Conservation (phyloP, 1,140 invertebrate genomes). For the Orchesella cincta region DNA sequence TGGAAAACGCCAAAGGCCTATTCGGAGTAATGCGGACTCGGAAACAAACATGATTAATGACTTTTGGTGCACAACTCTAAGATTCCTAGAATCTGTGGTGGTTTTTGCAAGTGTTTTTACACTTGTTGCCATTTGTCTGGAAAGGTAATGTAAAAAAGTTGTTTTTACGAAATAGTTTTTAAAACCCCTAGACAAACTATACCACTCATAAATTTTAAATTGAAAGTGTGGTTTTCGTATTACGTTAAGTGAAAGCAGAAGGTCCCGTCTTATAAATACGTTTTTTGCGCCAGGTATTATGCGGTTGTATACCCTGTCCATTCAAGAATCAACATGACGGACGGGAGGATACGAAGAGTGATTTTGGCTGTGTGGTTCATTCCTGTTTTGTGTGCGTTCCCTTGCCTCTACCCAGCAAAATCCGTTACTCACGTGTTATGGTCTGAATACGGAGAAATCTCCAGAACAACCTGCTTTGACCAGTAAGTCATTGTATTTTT, state of each 20-base stretch:
- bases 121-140: slow-evolving; percentile 59
- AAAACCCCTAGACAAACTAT: no score
- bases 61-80: slow-evolving; percentile 56
- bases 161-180: no score
- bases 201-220: no score
- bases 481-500: slow-evolving; percentile 55
- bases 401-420: slow-evolving; percentile 54
- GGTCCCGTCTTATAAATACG: not conserved
- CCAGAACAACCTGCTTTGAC: slow-evolving; percentile 56
- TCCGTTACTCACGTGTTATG: slow-evolving; percentile 52
- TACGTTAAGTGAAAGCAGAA: no score
- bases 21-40: slow-evolving; percentile 58
- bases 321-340: slow-evolving; percentile 56
- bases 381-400: slow-evolving; percentile 55
- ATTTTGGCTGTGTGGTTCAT: slow-evolving; percentile 57
- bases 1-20: no score
- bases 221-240: no score
- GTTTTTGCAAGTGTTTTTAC: slow-evolving; percentile 57
- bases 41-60: slow-evolving; percentile 56
- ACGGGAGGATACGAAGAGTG: slow-evolving; percentile 56
- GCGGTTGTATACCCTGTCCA: slow-evolving; percentile 60
- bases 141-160: slow-evolving; percentile 57
- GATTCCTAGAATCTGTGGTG: slow-evolving; percentile 56
- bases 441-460: slow-evolving; percentile 55
- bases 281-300: slow-evolving; percentile 59